Evolutionary conservation across 2,113 vertebrate genomes (phyloP), one percentile per base, ranked within the genome.

Genomic region (Vulpes lagopus): DNA sequence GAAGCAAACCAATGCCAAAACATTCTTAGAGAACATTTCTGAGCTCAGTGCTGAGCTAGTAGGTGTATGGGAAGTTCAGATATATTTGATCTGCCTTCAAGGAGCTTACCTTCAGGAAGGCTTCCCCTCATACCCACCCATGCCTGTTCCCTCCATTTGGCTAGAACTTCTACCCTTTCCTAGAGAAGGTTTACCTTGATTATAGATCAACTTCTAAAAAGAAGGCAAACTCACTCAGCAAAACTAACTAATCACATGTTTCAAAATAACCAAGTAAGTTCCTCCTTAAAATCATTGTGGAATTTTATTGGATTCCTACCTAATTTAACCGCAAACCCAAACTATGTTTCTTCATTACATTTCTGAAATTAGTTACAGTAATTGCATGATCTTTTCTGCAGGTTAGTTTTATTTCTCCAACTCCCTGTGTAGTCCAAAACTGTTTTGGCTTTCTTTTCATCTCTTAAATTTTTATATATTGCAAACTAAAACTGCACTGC

Each of bases 231-330:
- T 19, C 23, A 27, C 11, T 57, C 12, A 92, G 15, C 7, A 88
- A 55, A 55, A 12, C 65, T 43, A 69, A 79, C 35, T 38, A 62
- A 81, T n/a, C 62, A 57, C 11, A 93, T 79, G 25, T 83, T 86
- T 95, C 59, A 82, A 67, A 67, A 95, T 69, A 91, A 32, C 14
- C 20, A 78, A 83, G 43, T 62, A 92, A 95, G 8, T 93, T 49
- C 16, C 12, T 95, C 8, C 23, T 80, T n/a, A 20, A 22, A 60
- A 81, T 89, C 74, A 88, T 43, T 92, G 91, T 35, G 8, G 62
- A 67, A 76, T 17, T 64, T 83, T 67, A 51, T 53, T 86, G 35
- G 51, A 71, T 91, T 91, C 10, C 22, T 90, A 49, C 38, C 10
- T 59, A 71, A 93, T 65, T 59, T 71, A 79, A 81, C 84, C 51